These are phyloP conservation scores for Drosophila lini DNA, from an alignment of 1,140 invertebrate genomes.

Conservation along the genomic window DNA sequence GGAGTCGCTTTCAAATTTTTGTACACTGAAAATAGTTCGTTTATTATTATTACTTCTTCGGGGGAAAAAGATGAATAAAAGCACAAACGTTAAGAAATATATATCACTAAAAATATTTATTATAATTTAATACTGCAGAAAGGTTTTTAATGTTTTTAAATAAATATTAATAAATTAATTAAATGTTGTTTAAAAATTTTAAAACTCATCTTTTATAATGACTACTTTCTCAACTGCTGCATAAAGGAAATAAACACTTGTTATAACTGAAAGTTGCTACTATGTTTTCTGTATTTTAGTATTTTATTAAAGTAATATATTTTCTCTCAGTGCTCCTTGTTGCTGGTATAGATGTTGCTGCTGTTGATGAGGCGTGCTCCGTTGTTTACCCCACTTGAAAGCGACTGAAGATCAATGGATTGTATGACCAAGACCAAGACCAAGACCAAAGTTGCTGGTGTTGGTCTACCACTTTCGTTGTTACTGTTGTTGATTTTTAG, in stretches of 20 bases:
- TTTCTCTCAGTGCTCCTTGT: constrained; percentile 12
- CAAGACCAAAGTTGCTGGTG: constrained; percentile 53
- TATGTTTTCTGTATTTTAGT: background rate
- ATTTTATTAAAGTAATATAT: background rate
- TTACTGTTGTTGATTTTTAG: constrained; percentile 72
- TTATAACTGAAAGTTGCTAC: background rate
- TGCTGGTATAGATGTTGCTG: constrained; percentile 47
- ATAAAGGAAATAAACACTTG: background rate
- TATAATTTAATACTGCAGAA: too few species aligned
- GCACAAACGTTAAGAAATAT: too few species aligned
- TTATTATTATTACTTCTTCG: too few species aligned
- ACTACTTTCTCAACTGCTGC: background rate
- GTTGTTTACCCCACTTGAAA: constrained; percentile 71
- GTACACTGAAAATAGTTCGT: too few species aligned
- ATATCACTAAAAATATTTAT: background rate
- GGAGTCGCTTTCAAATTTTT: constrained; percentile 71
- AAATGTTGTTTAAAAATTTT: background rate
- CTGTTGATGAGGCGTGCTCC: constrained; percentile 73
- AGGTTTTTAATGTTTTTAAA: too few species aligned
- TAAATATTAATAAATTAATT: too few species aligned
- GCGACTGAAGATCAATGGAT: constrained; percentile 75
- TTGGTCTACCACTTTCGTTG: constrained; percentile 82
- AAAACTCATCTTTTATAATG: too few species aligned
- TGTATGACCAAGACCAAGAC: constrained; percentile 62
- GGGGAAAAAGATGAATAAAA: too few species aligned